Evolutionary conservation across 2,113 vertebrate species (phyloP).

Genomic region (Columba janthina): DNA sequence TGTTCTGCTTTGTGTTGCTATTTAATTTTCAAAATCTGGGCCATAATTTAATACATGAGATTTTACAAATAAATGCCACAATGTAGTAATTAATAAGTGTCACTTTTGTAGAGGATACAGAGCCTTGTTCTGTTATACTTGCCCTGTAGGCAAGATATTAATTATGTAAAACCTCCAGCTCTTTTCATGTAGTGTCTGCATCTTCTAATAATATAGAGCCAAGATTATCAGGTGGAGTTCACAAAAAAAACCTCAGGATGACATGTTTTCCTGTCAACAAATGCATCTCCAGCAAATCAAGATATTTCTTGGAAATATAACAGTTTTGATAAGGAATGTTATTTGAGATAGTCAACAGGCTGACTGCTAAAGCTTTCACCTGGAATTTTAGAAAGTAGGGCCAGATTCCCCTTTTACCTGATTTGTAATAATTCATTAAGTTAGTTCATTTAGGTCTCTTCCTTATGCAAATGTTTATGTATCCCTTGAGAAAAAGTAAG

Average conservation of each 20-base stretch:
- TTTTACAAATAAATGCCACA: not conserved
- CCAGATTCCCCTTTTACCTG: not conserved
- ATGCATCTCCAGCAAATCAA: not conserved
- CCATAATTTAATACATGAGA: not conserved
- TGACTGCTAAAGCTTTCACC: not conserved
- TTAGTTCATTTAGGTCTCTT: not conserved
- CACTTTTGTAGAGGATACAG: not conserved
- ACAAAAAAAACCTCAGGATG: not conserved
- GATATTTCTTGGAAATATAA: not conserved
- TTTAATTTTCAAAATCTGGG: not conserved
- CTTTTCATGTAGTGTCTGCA: not conserved
- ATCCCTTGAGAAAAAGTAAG: not conserved
- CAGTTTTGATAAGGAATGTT: not conserved
- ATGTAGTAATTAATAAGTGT: not conserved
- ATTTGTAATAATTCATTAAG: not conserved
- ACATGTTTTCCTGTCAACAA: not conserved
- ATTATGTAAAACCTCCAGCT: slow-evolving; percentile 11
- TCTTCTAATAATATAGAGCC: not conserved
- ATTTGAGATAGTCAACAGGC: not conserved
- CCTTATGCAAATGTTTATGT: not conserved
- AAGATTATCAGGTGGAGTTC: not conserved
- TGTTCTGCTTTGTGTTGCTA: not conserved
- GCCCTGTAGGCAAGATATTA: not conserved
- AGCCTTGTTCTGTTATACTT: not conserved
- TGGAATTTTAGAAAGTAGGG: not conserved